Evolutionary conservation across 2,797 vertebrate genomes (phyloP).

Genomic region (Heterohyrax brucei): DNA sequence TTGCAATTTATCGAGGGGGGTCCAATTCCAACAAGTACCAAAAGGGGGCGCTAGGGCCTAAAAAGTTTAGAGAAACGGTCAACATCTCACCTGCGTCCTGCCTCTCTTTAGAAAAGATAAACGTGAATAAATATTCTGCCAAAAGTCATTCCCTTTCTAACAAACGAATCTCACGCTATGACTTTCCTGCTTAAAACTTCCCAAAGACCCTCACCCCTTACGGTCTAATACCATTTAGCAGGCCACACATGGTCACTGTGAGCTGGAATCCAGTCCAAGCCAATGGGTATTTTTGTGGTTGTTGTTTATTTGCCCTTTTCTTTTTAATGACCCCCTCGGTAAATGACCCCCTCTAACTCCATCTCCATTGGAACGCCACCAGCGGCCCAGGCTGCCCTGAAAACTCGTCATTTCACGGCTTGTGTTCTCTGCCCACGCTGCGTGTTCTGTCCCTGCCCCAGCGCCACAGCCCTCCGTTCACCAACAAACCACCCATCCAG

Average conservation of each 20-base stretch:
- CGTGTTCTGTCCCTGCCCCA: background rate
- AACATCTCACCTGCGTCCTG: background rate
- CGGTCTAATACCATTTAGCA: background rate
- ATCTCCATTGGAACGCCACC: too few relatives aligned
- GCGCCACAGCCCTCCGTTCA: background rate
- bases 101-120: conserved; percentile 32
- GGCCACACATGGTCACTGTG: background rate
- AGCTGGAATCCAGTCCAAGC: too few relatives aligned
- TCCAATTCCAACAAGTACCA: conserved; percentile 54
- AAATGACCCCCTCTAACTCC: background rate
- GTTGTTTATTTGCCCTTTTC: too few relatives aligned
- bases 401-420: background rate
- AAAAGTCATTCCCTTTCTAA: conserved; percentile 39
- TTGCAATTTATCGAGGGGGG: background rate
- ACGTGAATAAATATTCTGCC: conserved; percentile 31
- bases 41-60: conserved; percentile 62
- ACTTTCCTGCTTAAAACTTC: conserved; percentile 4
- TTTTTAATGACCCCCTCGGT: background rate
- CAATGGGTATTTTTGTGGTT: background rate
- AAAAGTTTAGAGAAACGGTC: background rate
- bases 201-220: background rate
- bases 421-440: background rate
- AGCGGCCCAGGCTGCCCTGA: background rate
- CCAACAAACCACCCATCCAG: background rate
- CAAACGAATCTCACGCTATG: conserved; percentile 10